phyloP scores from a whole-genome alignment of 2,797 vertebrate species.

The Darevskia nairensis region DNA sequence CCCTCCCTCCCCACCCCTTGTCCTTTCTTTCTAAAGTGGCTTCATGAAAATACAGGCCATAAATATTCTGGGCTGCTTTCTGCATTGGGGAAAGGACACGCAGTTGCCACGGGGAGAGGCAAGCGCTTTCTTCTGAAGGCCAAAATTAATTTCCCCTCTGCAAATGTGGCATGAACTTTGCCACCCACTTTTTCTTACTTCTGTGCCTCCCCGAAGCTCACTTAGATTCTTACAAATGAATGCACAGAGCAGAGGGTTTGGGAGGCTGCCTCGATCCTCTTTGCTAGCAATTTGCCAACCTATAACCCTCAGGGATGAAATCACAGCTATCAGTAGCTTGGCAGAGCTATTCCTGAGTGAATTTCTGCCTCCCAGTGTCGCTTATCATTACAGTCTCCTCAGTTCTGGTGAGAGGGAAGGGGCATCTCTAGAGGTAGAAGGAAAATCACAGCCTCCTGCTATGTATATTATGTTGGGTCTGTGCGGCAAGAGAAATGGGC shows the following conservation, averaged over 20 bases:
- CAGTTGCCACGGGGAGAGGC: neutral
- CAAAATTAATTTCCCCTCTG: neutral
- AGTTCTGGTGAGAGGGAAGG: constrained; percentile 36
- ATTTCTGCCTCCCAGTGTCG: constrained; percentile 51
- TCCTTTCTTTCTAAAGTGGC: constrained; percentile 28
- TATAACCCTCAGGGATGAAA: constrained; percentile 25
- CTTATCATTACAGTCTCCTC: constrained; percentile 39
- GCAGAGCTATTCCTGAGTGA: constrained; percentile 30
- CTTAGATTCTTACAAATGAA: neutral
- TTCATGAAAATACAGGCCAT: constrained; percentile 58
- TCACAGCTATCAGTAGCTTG: constrained; percentile 24
- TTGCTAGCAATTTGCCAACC: constrained; percentile 16
- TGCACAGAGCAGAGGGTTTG: constrained; percentile 26
- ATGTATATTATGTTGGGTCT: constrained; percentile 11
- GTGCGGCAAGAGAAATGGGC: neutral
- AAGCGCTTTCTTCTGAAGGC: neutral
- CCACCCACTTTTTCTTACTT: neutral
- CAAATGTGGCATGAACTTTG: neutral
- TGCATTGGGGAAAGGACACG: neutral
- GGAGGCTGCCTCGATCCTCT: neutral
- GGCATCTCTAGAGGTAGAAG: constrained; percentile 42
- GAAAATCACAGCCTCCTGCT: neutral
- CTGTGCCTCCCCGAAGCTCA: constrained; percentile 3
- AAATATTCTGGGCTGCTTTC: constrained; percentile 38
- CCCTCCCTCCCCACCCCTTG: neutral